Evolutionary conservation across 35 echinoderm and acorn worm genomes (phyloP).

Genomic region (Ophiothrix spiculata): DNA sequence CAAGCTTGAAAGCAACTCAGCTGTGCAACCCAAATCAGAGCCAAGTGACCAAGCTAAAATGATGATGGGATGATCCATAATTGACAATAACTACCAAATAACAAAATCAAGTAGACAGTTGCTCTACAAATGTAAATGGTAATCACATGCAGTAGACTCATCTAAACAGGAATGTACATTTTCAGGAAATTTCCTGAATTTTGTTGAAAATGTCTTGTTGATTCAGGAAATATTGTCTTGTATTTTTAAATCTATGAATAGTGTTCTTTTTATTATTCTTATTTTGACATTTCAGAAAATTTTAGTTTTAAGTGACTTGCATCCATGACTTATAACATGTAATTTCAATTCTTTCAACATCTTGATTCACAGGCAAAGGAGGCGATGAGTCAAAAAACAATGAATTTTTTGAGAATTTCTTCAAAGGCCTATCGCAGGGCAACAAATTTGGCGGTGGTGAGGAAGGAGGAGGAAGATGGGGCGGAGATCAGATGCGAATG

Average conservation of each 20-base stretch:
- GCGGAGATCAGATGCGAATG: slow-evolving; percentile 71
- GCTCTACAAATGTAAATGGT: too few relatives aligned
- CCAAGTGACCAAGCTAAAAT: too few relatives aligned
- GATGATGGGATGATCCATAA: too few relatives aligned
- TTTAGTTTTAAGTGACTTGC: not conserved
- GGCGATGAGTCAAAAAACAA: slow-evolving; percentile 22
- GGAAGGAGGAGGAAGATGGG: slow-evolving; percentile 51
- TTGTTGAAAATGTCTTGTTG: too few relatives aligned
- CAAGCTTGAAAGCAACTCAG: not conserved
- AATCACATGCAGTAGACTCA: too few relatives aligned
- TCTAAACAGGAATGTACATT: too few relatives aligned
- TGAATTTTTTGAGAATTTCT: slow-evolving; percentile 63
- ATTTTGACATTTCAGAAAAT: not conserved
- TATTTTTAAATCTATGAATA: not conserved
- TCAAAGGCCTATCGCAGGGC: slow-evolving; percentile 46
- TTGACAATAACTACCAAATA: too few relatives aligned
- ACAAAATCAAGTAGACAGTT: too few relatives aligned
- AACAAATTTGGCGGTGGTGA: slow-evolving; percentile 34
- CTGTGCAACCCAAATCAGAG: not conserved
- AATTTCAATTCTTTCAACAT: not conserved
- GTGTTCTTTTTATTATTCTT: not conserved
- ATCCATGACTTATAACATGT: not conserved
- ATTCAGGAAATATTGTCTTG: not conserved
- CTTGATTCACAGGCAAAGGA: slow-evolving; percentile 3
- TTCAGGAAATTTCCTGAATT: too few relatives aligned